Conservation (phyloP, 2,888 invertebrate species). For the Tubiluchus corallicola region DNA sequence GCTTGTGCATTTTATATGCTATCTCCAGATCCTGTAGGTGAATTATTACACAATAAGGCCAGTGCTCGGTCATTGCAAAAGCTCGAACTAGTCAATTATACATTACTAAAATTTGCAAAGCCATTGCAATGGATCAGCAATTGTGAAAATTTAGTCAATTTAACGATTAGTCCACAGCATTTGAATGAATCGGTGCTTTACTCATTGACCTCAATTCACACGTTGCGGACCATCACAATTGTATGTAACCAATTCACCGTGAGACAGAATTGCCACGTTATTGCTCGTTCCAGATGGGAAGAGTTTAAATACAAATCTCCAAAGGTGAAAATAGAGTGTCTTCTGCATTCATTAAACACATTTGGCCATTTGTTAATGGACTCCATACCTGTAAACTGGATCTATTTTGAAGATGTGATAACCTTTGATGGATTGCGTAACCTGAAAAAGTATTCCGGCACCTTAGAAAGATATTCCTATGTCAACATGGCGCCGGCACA, state of each 20-base stretch:
- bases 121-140: not conserved
- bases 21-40: not conserved
- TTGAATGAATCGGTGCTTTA: not conserved
- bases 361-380: not conserved
- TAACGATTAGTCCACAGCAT: not conserved
- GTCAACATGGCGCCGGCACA: not conserved
- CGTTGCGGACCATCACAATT: not conserved
- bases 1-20: conserved; percentile 3
- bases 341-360: not conserved
- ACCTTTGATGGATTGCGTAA: not conserved
- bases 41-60: not conserved
- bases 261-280: conserved; percentile 1
- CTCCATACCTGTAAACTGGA: not conserved
- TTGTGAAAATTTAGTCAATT: not conserved
- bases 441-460: not conserved
- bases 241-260: not conserved
- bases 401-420: not conserved
- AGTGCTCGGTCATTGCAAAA: not conserved
- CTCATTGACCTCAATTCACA: not conserved
- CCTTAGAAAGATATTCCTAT: not conserved
- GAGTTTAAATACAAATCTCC: not conserved
- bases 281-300: not conserved
- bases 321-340: not conserved
- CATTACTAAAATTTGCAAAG: not conserved
- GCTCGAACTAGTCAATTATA: conserved; percentile 3